Evolutionary conservation across 2,888 invertebrate genomes (phyloP).

Genomic region (Dyspetes luteomarginatus): DNA sequence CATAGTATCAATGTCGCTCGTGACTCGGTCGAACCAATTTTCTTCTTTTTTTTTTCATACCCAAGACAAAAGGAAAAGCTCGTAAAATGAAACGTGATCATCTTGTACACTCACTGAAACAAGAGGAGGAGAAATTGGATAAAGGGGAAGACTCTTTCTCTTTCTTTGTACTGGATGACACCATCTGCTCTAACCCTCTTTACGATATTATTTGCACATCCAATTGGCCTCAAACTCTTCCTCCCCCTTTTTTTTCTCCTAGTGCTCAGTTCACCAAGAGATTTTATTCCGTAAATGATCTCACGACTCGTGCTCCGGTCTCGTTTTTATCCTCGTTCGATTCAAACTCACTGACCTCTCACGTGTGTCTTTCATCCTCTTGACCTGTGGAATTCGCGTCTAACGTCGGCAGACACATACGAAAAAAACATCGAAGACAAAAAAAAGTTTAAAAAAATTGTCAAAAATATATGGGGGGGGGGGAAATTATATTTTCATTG

Average conservation of each 20-base stretch:
- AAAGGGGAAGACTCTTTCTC: background rate
- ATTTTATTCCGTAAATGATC: constrained; percentile 15
- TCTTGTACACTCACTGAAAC: constrained; percentile 73
- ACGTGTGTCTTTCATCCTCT: constrained; percentile 31
- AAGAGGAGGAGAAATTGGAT: constrained; percentile 48
- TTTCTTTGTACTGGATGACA: constrained; percentile 63
- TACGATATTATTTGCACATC: constrained; percentile 69
- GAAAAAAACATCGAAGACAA: too few relatives aligned
- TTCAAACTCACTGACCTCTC: constrained; percentile 29
- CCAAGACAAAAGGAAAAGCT: constrained; percentile 27
- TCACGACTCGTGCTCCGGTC: constrained; percentile 19
- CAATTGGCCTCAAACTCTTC: constrained; percentile 46
- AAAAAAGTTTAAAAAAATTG: too few relatives aligned
- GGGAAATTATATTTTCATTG: too few relatives aligned
- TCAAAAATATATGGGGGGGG: too few relatives aligned
- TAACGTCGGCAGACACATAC: too few relatives aligned
- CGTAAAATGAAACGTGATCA: constrained; percentile 73
- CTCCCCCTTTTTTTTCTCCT: constrained; percentile 14
- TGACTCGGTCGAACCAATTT: background rate
- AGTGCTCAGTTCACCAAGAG: background rate
- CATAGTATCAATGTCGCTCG: too few relatives aligned
- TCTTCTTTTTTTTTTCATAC: background rate
- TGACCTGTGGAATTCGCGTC: too few relatives aligned
- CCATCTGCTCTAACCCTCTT: constrained; percentile 73
- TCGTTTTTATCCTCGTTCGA: constrained; percentile 25